These are phyloP conservation scores for Zhengitettix transpicula DNA, from an alignment of 2,888 invertebrate genomes.

Conservation along the genomic window DNA sequence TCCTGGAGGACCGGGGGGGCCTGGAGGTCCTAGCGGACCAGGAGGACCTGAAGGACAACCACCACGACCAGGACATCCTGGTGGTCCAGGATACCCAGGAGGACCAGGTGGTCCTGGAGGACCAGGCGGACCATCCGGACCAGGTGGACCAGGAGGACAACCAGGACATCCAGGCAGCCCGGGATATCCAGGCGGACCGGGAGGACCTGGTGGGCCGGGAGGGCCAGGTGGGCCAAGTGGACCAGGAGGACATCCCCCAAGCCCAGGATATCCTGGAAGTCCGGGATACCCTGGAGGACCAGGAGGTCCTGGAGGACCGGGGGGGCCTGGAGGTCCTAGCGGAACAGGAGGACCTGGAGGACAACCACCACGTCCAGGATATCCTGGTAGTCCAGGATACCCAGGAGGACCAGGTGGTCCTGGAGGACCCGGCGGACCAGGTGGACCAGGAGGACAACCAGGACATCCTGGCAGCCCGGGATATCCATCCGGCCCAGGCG, in stretches of 20 bases:
- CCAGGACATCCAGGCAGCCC: slow-evolving; percentile 18
- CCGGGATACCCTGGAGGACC: slow-evolving; percentile 11
- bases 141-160: slow-evolving; percentile 4
- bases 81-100: slow-evolving; percentile 18
- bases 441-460: neutral
- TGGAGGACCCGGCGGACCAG: slow-evolving; percentile 4
- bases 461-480: slow-evolving; percentile 21
- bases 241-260: slow-evolving; percentile 12
- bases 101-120: slow-evolving; percentile 13
- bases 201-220: slow-evolving; percentile 22
- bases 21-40: slow-evolving; percentile 12
- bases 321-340: slow-evolving; percentile 10
- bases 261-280: slow-evolving; percentile 19
- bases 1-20: slow-evolving; percentile 6
- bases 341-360: slow-evolving; percentile 15
- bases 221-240: slow-evolving; percentile 8
- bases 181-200: slow-evolving; percentile 16
- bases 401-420: neutral
- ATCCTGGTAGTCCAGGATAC: slow-evolving; percentile 8
- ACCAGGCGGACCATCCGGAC: slow-evolving; percentile 3
- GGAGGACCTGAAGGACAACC: slow-evolving; percentile 16
- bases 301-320: slow-evolving; percentile 20
- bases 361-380: slow-evolving; percentile 3
- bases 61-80: slow-evolving; percentile 8
- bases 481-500: slow-evolving; percentile 18